Conservation (phyloP, 2,113 vertebrate genomes). For the Dasyprocta punctata region DNA sequence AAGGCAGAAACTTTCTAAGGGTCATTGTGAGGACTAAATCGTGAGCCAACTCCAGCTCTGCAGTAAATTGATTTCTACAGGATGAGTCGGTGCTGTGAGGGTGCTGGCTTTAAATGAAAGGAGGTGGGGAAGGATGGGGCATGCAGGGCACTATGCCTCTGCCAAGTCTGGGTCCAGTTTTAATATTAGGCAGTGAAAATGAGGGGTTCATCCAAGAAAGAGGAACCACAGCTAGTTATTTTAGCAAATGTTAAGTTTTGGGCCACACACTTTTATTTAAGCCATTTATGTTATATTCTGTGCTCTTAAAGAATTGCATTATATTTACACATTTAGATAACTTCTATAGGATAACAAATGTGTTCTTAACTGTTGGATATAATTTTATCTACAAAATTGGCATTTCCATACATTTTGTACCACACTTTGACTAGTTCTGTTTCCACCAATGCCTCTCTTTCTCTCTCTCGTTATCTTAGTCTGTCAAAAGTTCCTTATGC, state of each 20-base stretch:
- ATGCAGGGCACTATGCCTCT: fast-evolving
- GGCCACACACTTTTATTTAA: conserved; percentile 39
- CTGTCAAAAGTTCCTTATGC: conserved; percentile 46
- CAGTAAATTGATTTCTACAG: not conserved
- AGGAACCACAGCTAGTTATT: not conserved
- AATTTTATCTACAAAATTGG: conserved; percentile 68
- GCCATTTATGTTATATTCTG: conserved; percentile 29
- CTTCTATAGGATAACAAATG: conserved; percentile 65
- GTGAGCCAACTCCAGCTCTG: not conserved
- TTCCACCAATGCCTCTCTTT: conserved; percentile 32
- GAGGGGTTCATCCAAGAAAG: conserved; percentile 3
- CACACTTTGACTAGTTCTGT: conserved; percentile 45
- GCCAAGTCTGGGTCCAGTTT: not conserved
- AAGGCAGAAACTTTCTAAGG: not conserved
- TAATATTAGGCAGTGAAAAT: not conserved
- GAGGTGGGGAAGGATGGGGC: not conserved
- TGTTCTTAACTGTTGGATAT: conserved; percentile 53
- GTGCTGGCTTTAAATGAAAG: not conserved
- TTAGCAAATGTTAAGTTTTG: conserved; percentile 47
- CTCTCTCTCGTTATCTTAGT: conserved; percentile 29
- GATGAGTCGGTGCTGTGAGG: not conserved
- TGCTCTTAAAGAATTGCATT: conserved; percentile 26
- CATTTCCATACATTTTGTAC: conserved; percentile 52
- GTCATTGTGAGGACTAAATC: not conserved
- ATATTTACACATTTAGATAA: conserved; percentile 61